Percentiles rank a stretch among this genome's conserved stretches.
These are phyloP conservation scores for Tympanoctomys barrerae DNA, from an alignment of 2,797 vertebrate genomes.

Conservation along the genomic window DNA sequence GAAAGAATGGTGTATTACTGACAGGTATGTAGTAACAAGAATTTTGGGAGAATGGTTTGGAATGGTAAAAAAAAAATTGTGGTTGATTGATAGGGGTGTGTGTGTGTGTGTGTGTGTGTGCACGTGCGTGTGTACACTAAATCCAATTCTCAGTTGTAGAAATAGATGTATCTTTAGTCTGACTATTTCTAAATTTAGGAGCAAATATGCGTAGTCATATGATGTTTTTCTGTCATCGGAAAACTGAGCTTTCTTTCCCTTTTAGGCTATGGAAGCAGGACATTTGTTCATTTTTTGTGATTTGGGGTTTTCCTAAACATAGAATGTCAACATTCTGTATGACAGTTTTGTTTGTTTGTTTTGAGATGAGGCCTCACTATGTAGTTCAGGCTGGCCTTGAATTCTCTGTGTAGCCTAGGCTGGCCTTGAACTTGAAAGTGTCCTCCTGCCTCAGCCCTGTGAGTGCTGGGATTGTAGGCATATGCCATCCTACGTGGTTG, in stretches of 20 bases:
- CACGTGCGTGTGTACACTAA: not conserved
- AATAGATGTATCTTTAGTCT: not conserved
- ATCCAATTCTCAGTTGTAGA: not conserved
- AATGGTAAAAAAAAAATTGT: not conserved
- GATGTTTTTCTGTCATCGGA: not conserved
- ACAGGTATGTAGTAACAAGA: not conserved
- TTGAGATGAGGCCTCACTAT: not conserved
- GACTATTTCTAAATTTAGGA: not conserved
- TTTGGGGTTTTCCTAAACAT: not conserved
- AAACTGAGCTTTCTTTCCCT: not conserved
- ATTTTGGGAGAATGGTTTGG: not conserved
- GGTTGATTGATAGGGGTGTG: not conserved
- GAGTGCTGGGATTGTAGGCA: not conserved
- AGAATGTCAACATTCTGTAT: not conserved
- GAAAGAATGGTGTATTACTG: not conserved
- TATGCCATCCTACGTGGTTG: not conserved
- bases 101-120: not conserved
- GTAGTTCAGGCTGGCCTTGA: not conserved
- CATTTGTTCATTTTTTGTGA: not conserved
- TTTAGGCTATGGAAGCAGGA: not conserved
- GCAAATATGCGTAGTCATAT: not conserved
- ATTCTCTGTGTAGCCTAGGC: not conserved
- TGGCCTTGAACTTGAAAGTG: not conserved
- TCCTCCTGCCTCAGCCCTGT: not conserved
- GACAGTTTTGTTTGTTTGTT: not conserved